Evolutionary conservation across 2,888 invertebrate genomes (phyloP).

Genomic region (Enchytraeus crypticus): DNA sequence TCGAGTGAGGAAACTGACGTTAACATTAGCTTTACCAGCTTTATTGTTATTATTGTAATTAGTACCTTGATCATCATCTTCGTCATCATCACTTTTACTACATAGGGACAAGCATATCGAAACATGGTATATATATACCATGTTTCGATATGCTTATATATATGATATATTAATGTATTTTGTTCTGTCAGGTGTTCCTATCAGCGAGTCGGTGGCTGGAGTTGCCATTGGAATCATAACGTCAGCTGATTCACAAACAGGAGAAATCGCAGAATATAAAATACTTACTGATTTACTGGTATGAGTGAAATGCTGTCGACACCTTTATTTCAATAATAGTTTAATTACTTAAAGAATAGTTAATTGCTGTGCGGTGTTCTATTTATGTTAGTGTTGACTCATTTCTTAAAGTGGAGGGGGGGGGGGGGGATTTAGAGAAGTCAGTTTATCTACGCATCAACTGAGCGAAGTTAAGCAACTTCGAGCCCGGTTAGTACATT

Average conservation of each 20-base stretch:
- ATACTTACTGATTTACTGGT: conserved; percentile 84
- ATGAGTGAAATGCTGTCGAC: conserved; percentile 36
- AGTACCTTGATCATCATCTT: not conserved
- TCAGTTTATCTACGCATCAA: no score
- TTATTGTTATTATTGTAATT: not conserved
- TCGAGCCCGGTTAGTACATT: no score
- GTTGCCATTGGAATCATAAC: conserved; percentile 88
- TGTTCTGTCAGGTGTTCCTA: conserved; percentile 57
- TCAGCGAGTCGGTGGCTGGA: conserved; percentile 73
- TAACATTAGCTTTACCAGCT: no score
- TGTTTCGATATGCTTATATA: no score
- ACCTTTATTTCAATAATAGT: not conserved
- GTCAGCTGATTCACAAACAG: conserved; percentile 47
- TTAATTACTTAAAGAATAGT: not conserved
- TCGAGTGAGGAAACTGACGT: no score
- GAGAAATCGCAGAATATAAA: conserved; percentile 61
- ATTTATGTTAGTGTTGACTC: not conserved
- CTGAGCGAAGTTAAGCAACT: no score
- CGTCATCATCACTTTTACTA: no score
- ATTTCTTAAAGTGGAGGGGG: not conserved
- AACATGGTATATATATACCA: no score
- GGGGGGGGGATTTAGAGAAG: no score
- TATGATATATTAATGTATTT: no score
- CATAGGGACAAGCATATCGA: no score
- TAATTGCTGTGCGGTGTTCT: not conserved